Evolutionary conservation across 2,797 vertebrate genomes (phyloP).

Genomic region (Danio kyathit): DNA sequence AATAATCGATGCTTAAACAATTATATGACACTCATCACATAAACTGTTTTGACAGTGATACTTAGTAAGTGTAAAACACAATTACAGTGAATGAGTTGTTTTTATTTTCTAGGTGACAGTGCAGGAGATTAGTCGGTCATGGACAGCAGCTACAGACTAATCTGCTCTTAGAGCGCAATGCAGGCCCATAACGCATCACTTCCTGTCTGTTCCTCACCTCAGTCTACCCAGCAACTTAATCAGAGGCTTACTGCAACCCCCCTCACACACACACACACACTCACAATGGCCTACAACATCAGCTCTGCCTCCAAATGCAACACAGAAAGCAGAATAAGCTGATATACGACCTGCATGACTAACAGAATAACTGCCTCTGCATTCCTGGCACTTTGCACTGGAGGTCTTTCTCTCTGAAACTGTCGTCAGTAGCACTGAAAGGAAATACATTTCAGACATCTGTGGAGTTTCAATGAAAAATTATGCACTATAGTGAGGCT

Average conservation of each 20-base stretch:
- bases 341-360: conserved; percentile 25
- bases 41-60: not conserved
- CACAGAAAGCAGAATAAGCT: not conserved
- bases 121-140: conserved; percentile 38
- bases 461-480: conserved; percentile 17
- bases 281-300: conserved; percentile 34
- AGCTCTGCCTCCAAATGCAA: conserved; percentile 6
- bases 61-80: conserved; percentile 20
- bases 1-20: not conserved
- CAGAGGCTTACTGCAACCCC: conserved; percentile 44
- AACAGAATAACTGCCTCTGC: conserved; percentile 6
- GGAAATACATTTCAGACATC: not conserved
- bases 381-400: conserved; percentile 15
- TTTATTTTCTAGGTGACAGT: conserved; percentile 22
- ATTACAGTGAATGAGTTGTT: not conserved
- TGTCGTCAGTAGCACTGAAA: conserved; percentile 29
- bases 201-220: conserved; percentile 50
- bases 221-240: conserved; percentile 55
- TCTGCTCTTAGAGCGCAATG: conserved; percentile 53
- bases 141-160: conserved; percentile 54
- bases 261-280: not conserved
- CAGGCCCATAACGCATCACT: conserved; percentile 50
- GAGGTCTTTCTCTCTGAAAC: conserved; percentile 7
- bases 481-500: conserved; percentile 38
- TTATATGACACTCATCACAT: not conserved